Conservation (phyloP, 2,113 vertebrate species). For the Formicarius rufipectus region DNA sequence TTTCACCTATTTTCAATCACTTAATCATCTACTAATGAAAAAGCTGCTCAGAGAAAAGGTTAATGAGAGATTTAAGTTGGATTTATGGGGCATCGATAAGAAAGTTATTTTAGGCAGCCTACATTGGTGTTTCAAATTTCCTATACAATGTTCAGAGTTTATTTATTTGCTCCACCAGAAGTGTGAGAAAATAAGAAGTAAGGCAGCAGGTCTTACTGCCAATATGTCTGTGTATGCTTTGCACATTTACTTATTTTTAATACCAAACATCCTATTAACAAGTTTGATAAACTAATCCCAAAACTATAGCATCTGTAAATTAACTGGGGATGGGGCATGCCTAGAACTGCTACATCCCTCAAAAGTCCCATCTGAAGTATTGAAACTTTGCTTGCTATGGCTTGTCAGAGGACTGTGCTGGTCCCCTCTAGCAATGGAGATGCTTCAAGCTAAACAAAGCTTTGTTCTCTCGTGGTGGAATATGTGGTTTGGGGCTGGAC, state of each 20-base stretch:
- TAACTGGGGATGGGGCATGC: neutral
- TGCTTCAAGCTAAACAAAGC: neutral
- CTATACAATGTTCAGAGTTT: neutral
- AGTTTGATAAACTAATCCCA: neutral
- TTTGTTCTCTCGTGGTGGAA: neutral
- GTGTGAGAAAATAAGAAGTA: neutral
- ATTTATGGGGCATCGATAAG: neutral
- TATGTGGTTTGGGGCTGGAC: neutral
- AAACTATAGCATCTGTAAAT: neutral
- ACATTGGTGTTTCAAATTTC: neutral
- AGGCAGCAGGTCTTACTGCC: neutral
- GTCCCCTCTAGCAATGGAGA: neutral
- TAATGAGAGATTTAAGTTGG: neutral
- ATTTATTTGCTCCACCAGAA: slow-evolving; percentile 6
- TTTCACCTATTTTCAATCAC: neutral
- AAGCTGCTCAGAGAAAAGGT: neutral
- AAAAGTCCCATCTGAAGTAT: neutral
- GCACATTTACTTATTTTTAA: neutral
- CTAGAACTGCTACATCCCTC: neutral
- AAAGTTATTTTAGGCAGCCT: neutral
- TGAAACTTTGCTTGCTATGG: neutral
- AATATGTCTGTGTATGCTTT: neutral
- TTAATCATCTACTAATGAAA: neutral
- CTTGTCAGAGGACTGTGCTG: neutral
- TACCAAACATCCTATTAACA: neutral